Base-by-base conservation (phyloP, 2,797 vertebrate species). In the Tauraco hartlaubi region DNA sequence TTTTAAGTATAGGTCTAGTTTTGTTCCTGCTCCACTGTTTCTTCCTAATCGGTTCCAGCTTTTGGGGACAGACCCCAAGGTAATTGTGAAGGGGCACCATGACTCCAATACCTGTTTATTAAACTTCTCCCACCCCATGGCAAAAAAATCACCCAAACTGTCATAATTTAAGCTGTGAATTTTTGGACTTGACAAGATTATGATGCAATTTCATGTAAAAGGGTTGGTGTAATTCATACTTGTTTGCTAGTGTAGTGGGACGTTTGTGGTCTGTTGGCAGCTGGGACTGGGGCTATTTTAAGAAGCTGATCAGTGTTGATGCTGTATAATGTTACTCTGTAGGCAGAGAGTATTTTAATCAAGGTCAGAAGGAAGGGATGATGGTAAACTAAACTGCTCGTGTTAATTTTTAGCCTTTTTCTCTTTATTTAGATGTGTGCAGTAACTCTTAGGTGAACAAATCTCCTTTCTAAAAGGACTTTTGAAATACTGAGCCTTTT, bases 281-380 rank as follows among this genome's bases (percentile, higher is more conserved):
- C 64, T 94, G 67, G 43, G 21, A 46, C 41, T 71, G 63, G 15
- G 39, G 80, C 93, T 97, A 81, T 96, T 94, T 97, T 95, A 92
- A 92, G 95, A 66, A 90, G 46, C 84, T 74, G 62, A 48, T 41
- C 52, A 16, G 25, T 49, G 46, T 81, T 66, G 58, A 18, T 88
- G 71, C 85, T 77, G 66, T 94, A 55, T 93, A 84, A 83, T 80
- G 71, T 96, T 94, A 91, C 93, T 66, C 68, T 56, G 44, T 62
- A 59, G 88, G 83, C 63, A 87, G 82, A 85, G 41, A 93, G 74
- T 89, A 35, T 88, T 91, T 92, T 76, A 88, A 58, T 81, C 85
- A 82, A 97, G 90, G 90, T 90, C 94, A 95, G 73, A 71, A 94
- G 31, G n/a, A 75, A 58, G 59, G 67, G 19, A 54, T 77, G 35